phyloP scores from a whole-genome alignment of 1,140 invertebrate species.

The Drosophila carrolli region DNA sequence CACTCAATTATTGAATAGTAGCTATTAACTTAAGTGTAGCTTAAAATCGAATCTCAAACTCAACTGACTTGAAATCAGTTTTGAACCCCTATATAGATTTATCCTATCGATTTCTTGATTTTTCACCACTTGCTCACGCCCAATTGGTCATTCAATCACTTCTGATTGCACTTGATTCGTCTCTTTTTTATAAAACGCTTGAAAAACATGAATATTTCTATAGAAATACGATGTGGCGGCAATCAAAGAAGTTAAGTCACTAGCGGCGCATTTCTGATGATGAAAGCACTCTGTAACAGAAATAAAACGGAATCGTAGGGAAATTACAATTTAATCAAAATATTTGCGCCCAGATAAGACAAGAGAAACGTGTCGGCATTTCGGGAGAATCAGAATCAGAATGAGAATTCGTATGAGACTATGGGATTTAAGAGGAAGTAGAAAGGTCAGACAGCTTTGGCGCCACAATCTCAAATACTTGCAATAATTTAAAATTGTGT shows the following conservation, averaged over 20 bases:
- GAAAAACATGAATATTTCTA: constrained; percentile 7
- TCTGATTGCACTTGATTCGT: constrained; percentile 15
- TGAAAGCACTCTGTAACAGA: constrained; percentile 21
- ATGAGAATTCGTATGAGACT: background rate
- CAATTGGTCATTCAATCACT: constrained; percentile 15
- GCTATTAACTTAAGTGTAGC: too few relatives aligned
- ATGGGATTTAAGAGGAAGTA: constrained; percentile 3
- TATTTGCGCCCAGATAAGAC: constrained; percentile 47
- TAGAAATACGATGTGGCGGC: background rate
- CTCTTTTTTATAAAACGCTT: background rate
- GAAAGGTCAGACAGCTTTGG: constrained; percentile 20
- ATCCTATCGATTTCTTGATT: background rate
- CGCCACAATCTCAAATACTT: constrained; percentile 6
- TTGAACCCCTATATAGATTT: background rate
- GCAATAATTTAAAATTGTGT: background rate
- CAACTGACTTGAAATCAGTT: too few relatives aligned
- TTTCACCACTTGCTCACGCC: background rate
- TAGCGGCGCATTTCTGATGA: constrained; percentile 1
- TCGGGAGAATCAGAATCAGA: background rate
- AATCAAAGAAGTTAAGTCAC: constrained; percentile 36
- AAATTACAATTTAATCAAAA: constrained; percentile 36
- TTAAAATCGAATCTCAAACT: too few relatives aligned
- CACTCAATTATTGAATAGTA: too few relatives aligned
- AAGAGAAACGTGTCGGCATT: constrained; percentile 33
- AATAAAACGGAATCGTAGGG: constrained; percentile 16